Evolutionary conservation across 2,797 vertebrate genomes (phyloP), one percentile per base, ranked within the genome.

Genomic region (Tapera naevia): DNA sequence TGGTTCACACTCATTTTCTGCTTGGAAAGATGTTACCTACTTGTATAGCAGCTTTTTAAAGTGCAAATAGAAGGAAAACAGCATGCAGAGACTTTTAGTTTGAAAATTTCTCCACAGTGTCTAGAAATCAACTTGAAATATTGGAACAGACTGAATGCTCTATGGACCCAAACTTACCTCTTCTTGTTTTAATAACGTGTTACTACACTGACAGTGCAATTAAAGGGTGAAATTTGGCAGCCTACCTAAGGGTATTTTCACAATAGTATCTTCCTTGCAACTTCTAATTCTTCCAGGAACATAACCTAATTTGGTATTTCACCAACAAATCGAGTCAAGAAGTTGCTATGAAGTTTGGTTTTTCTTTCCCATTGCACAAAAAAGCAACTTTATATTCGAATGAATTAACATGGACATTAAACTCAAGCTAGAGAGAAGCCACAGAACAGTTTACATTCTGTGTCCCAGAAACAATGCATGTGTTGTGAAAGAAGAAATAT

Each of bases 1-100:
- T 28, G 21, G 28, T 86, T 91, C 89, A 76, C 80, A 81, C 28
- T 88, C 32, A 95, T 93, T 95, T 95, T 91, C 91, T 88, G 45
- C n/a, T 88, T 86, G 37, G 39, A 84, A 84, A 95, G 33, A 21
- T 89, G 81, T 53, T 92, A 79, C 37, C 65, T 88, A 60, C 89
- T 84, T 89, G 51, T 81, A 56, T n/a, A 70, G 17, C 8, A 7
- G 28, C 21, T 87, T 95, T 93, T 88, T 80, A 70, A 92, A 76
- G 75, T 78, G 75, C 13, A 94, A 95, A 92, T 83, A 51, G 82
- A 91, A 95, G 32, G 9, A 91, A 86, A 81, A 13, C 35, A 86
- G 5, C 30, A 21, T 62, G 61, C 18, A 84, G 60, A 70, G 62
- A 43, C 86, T 22, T 60, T 8, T 33, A 66, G 14, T 51, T 84